Conservation (phyloP, 2,888 invertebrate genomes). For the Cloeon dipterum region DNA sequence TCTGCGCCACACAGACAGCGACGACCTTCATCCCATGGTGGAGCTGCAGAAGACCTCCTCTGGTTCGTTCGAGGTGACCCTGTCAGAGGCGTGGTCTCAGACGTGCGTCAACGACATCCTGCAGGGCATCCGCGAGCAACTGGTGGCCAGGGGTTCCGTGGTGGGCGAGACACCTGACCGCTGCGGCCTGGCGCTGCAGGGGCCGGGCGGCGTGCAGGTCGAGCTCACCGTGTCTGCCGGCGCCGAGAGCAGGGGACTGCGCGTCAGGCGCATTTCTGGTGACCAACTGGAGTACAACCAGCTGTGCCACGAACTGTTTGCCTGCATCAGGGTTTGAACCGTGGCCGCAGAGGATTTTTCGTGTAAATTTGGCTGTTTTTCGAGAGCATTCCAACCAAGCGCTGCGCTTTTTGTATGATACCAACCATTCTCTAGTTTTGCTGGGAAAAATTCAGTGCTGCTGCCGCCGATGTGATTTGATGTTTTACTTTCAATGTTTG, state of each 20-base stretch:
- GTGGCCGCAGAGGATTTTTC: no score
- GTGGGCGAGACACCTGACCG: conserved; percentile 12
- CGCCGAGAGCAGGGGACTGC: conserved; percentile 54
- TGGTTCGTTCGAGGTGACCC: conserved; percentile 40
- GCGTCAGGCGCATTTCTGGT: conserved; percentile 67
- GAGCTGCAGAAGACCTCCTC: conserved; percentile 16
- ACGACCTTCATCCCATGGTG: background rate
- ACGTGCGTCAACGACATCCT: conserved; percentile 58
- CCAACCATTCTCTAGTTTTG: no score
- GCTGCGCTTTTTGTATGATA: no score
- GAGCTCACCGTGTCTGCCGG: conserved; percentile 60
- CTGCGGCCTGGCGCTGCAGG: conserved; percentile 37
- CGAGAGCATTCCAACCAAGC: no score
- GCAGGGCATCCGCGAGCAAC: conserved; percentile 13
- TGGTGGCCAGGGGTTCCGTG: conserved; percentile 2
- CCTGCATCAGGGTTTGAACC: conserved; percentile 35
- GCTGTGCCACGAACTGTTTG: conserved; percentile 67
- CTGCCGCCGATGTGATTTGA: no score
- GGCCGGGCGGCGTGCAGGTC: conserved; percentile 66
- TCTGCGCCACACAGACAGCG: conserved; percentile 1
- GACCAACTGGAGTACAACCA: conserved; percentile 73
- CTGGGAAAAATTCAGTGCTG: no score
- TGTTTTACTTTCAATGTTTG: no score
- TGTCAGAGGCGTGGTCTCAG: conserved; percentile 59
- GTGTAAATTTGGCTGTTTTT: background rate